Evolutionary conservation across 2,113 vertebrate genomes (phyloP).

Genomic region (Meriones unguiculatus): DNA sequence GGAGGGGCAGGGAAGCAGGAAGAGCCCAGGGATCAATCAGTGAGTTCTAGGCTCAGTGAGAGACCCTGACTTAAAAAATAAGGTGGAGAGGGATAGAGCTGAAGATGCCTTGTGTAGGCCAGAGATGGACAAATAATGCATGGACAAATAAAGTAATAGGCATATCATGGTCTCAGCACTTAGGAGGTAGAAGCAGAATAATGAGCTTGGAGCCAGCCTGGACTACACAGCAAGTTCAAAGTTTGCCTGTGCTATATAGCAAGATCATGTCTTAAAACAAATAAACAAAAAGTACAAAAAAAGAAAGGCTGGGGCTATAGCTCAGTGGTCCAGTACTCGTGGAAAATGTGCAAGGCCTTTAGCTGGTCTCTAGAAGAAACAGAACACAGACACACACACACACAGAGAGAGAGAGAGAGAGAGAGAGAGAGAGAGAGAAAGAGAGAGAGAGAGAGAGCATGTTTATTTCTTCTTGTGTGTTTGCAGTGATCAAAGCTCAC

Average conservation of each 20-base stretch:
- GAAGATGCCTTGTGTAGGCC: neutral
- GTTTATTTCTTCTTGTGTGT: neutral
- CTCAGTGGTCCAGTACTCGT: neutral
- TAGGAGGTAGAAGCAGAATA: neutral
- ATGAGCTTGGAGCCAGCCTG: neutral
- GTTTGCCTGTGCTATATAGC: neutral
- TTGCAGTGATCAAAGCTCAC: neutral
- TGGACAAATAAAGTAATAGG: neutral
- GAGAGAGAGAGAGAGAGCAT: neutral
- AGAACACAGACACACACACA: too few relatives aligned
- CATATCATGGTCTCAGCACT: neutral
- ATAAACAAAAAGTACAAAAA: neutral
- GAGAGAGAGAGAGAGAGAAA: neutral
- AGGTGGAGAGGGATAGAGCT: neutral
- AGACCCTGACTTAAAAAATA: neutral
- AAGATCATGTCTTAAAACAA: neutral
- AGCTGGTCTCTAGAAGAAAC: neutral
- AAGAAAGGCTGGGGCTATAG: neutral
- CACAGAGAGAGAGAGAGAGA: neutral
- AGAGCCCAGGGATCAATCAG: neutral
- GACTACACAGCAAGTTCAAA: neutral
- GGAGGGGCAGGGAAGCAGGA: neutral
- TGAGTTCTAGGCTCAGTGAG: neutral
- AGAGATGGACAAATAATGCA: neutral
- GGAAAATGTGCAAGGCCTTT: neutral